phyloP scores from a whole-genome alignment of 1,140 invertebrate species.

The Drosophila prosaltans region DNA sequence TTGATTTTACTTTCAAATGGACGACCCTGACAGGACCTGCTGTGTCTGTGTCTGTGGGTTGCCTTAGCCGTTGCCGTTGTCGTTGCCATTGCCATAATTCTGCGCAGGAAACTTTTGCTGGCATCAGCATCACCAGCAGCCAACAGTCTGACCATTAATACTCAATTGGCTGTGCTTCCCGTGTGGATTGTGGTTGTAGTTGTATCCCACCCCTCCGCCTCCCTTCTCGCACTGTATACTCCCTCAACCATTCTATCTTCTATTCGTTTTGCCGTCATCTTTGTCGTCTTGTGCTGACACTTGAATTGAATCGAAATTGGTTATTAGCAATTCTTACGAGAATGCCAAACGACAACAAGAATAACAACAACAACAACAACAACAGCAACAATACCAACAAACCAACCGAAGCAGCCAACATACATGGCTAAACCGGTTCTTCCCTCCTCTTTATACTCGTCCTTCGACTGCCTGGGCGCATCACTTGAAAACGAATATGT shows the following conservation, averaged over 20 bases:
- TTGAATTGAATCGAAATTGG: conserved; percentile 82
- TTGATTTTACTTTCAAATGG: conserved; percentile 82
- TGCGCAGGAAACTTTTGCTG: conserved; percentile 68
- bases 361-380: conserved; percentile 8
- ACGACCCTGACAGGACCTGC: conserved; percentile 41
- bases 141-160: conserved; percentile 78
- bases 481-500: conserved; percentile 70
- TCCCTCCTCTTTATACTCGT: background rate
- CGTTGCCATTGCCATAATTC: conserved; percentile 73
- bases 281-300: conserved; percentile 78
- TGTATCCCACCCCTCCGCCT: background rate
- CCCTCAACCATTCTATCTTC: conserved; percentile 26
- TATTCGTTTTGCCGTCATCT: conserved; percentile 49
- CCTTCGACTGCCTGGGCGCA: conserved; percentile 30
- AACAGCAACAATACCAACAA: background rate
- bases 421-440: conserved; percentile 1
- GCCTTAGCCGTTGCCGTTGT: conserved; percentile 6
- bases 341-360: conserved; percentile 31
- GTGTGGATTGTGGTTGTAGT: conserved; percentile 71
- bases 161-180: conserved; percentile 81
- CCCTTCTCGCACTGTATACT: conserved; percentile 13
- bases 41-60: conserved; percentile 17
- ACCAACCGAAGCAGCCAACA: background rate
- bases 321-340: conserved; percentile 79
- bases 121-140: conserved; percentile 61